A percentile compares a stretch with the other conserved stretches of the same genome.
Conservation (phyloP, 2,797 vertebrate species). For the Meda fulgida region DNA sequence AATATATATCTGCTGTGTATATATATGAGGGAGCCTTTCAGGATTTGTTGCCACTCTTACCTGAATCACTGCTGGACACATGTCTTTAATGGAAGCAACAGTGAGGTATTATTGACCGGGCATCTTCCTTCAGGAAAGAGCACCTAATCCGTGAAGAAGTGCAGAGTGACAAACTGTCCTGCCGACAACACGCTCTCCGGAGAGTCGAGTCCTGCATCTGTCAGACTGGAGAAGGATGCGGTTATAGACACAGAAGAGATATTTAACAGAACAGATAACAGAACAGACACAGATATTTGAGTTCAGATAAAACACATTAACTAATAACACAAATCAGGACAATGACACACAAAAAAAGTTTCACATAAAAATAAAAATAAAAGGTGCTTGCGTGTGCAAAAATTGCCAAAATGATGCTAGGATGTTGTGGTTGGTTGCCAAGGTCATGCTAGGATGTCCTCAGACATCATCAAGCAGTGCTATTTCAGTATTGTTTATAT, state of each 20-base stretch:
- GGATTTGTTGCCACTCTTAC: constrained; percentile 4
- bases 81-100: constrained; percentile 16
- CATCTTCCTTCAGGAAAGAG: constrained; percentile 7
- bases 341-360: no score
- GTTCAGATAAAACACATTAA: background rate
- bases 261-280: background rate
- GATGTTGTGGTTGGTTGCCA: no score
- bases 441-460: no score
- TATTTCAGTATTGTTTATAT: background rate
- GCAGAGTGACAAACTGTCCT: constrained; percentile 17
- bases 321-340: background rate
- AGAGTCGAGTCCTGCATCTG: background rate
- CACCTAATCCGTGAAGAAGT: constrained; percentile 4
- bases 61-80: constrained; percentile 10
- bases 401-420: background rate
- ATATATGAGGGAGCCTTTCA: background rate
- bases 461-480: no score
- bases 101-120: background rate
- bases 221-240: background rate
- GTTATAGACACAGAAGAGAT: constrained; percentile 2
- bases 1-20: background rate
- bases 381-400: background rate
- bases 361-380: background rate
- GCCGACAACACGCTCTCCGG: background rate
- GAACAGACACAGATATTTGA: background rate